These are phyloP conservation scores for Diarsia mendica DNA, from an alignment of 2,888 invertebrate species.

Conservation along the genomic window DNA sequence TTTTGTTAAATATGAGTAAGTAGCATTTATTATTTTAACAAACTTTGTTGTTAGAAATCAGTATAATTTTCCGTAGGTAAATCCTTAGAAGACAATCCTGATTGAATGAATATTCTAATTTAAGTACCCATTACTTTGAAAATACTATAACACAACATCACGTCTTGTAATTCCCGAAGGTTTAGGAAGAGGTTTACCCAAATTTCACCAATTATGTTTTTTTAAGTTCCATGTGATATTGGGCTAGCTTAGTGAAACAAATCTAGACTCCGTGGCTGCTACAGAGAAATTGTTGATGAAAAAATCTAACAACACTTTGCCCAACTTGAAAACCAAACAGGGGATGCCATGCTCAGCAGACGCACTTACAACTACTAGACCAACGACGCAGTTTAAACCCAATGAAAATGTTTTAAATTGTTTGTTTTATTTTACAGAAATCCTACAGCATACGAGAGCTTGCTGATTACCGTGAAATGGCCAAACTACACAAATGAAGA, in stretches of 20 bases:
- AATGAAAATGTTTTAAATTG: background rate
- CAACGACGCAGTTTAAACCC: background rate
- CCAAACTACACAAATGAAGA: constrained; percentile 75
- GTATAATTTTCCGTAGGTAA: background rate
- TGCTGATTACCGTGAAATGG: constrained; percentile 80
- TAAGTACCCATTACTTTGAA: background rate
- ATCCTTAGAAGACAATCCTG: background rate
- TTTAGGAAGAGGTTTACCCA: background rate
- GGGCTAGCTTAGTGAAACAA: background rate
- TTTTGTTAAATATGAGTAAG: constrained; percentile 84
- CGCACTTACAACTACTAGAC: background rate
- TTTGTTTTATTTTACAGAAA: constrained; percentile 74
- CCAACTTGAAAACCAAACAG: background rate
- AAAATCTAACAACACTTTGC: background rate
- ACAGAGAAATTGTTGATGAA: background rate
- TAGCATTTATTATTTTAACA: constrained; percentile 37
- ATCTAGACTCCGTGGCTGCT: background rate
- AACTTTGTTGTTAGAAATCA: too few species aligned
- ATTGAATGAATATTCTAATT: background rate
- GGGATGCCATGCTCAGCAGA: background rate
- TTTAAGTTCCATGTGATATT: background rate
- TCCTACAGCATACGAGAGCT: constrained; percentile 83
- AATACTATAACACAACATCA: background rate
- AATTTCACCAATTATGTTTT: background rate
- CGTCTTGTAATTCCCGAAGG: background rate